Conservation (phyloP, 2,797 vertebrate species). For the Oceanodroma leucorhoa region DNA sequence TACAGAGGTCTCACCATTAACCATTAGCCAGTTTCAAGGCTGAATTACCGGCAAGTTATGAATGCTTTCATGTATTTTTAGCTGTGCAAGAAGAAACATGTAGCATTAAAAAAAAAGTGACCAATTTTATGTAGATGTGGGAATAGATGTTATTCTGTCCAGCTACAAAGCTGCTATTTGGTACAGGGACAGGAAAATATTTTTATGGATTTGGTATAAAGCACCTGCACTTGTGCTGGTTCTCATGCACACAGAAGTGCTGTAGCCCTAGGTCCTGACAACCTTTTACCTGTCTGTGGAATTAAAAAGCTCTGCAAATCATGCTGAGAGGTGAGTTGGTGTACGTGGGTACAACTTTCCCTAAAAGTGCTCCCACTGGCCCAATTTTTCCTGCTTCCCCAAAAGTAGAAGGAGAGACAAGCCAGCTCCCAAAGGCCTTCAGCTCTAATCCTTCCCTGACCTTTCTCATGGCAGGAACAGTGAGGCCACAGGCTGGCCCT, state of each 20-base stretch:
- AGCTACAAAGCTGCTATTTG: background rate
- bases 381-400: background rate
- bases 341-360: background rate
- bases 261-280: background rate
- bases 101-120: background rate
- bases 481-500: background rate
- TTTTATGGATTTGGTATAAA: background rate
- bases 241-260: background rate
- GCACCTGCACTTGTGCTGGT: background rate
- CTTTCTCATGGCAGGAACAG: background rate
- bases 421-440: background rate
- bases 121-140: background rate
- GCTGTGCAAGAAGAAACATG: background rate
- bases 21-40: constrained; percentile 13
- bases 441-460: background rate
- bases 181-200: constrained; percentile 1
- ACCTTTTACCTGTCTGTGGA: background rate
- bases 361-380: background rate
- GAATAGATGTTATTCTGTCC: background rate
- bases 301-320: background rate
- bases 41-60: background rate
- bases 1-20: background rate
- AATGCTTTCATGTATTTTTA: constrained; percentile 25
- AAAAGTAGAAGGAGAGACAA: background rate
- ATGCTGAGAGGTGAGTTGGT: background rate